phyloP scores from a whole-genome alignment of 2,888 invertebrate genomes.

The Pocota personata region DNA sequence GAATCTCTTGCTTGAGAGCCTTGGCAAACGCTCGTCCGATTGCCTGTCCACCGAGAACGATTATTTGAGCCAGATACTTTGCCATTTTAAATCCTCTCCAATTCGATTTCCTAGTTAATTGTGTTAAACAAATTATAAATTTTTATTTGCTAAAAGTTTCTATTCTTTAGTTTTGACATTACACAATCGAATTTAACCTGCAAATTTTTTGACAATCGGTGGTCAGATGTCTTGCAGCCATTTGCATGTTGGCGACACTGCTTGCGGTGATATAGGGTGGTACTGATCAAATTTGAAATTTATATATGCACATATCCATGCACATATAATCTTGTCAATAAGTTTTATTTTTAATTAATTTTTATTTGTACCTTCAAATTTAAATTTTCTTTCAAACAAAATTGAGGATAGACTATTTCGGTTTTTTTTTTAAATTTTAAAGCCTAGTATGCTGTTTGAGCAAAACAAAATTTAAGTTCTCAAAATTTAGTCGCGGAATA shows the following conservation, averaged over 20 bases:
- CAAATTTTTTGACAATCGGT: slow-evolving; percentile 44
- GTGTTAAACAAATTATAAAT: background rate
- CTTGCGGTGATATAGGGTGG: background rate
- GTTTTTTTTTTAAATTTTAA: no score
- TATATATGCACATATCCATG: no score
- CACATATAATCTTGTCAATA: background rate
- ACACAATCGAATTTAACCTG: slow-evolving; percentile 79
- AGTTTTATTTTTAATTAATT: no score
- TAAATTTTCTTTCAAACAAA: no score
- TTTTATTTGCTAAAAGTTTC: background rate
- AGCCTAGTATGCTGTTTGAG: no score
- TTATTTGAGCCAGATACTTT: slow-evolving; percentile 95
- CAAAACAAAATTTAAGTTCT: no score
- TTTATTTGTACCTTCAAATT: no score
- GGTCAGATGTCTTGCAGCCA: slow-evolving; percentile 28
- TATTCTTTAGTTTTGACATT: slow-evolving; percentile 75
- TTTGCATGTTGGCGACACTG: slow-evolving; percentile 18
- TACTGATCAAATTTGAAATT: background rate
- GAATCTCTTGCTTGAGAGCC: slow-evolving; percentile 93
- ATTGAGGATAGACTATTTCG: no score
- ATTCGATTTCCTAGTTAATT: slow-evolving; percentile 24
- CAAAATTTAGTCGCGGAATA: no score
- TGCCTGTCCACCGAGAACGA: slow-evolving; percentile 94
- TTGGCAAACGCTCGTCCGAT: slow-evolving; percentile 95
- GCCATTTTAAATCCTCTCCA: slow-evolving; percentile 86